Evolutionary conservation across 2,888 invertebrate genomes (phyloP).

Genomic region (Rhagonycha lutea): DNA sequence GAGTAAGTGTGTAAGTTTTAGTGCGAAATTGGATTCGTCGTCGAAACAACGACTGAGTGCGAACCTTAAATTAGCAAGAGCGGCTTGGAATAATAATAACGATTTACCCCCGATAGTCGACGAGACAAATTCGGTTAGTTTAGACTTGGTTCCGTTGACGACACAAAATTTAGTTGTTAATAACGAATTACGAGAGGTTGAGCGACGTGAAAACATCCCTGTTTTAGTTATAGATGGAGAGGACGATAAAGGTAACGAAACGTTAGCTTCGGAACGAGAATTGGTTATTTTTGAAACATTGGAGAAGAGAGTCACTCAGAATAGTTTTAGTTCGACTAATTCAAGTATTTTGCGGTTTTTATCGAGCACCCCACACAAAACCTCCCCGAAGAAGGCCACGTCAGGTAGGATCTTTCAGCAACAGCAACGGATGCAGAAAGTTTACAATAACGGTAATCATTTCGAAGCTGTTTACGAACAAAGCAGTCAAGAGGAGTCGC

Average conservation of each 20-base stretch:
- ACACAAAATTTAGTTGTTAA: not conserved
- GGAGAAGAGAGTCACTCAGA: slow-evolving; percentile 73
- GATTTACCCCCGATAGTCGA: not conserved
- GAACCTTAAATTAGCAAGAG: not conserved
- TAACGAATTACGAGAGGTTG: not conserved
- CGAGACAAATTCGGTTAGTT: not conserved
- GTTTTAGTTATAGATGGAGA: not conserved
- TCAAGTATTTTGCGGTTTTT: slow-evolving; percentile 49
- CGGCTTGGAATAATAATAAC: not conserved
- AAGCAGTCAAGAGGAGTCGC: not conserved
- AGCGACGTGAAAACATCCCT: not conserved
- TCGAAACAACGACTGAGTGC: not conserved
- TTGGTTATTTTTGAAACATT: slow-evolving; percentile 77
- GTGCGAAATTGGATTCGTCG: not conserved
- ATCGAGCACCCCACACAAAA: slow-evolving; percentile 19
- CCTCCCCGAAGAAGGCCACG: not conserved
- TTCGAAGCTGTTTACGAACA: not conserved
- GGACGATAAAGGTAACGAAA: not conserved
- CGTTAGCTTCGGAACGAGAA: slow-evolving; percentile 58
- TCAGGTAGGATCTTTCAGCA: not conserved
- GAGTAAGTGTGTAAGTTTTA: not conserved
- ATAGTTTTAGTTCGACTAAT: slow-evolving; percentile 56
- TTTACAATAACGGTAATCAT: not conserved
- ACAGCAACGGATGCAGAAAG: not conserved
- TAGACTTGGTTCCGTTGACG: not conserved